A percentile compares a stretch with the other conserved stretches of the same genome.
These are phyloP conservation scores for Brassicogethes aeneus DNA, from an alignment of 2,888 invertebrate species.

Conservation along the genomic window DNA sequence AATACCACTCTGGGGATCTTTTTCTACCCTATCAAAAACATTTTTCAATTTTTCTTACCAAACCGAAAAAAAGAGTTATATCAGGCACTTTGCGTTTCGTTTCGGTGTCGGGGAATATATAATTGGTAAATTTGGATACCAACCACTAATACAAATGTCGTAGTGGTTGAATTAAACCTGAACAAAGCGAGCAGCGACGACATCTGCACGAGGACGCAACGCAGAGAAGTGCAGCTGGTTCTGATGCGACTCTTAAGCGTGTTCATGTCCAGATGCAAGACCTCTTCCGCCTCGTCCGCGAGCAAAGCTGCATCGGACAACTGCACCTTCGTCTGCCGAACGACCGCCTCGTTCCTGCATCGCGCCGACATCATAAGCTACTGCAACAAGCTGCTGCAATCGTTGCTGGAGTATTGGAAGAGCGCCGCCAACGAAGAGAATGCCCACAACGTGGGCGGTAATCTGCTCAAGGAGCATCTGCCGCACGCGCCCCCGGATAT, in stretches of 20 bases:
- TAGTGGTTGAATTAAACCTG: constrained; percentile 65
- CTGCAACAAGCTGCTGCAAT: constrained; percentile 61
- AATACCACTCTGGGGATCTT: no score
- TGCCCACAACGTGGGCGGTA: constrained; percentile 47
- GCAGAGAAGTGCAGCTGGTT: constrained; percentile 79
- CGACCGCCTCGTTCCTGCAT: constrained; percentile 60
- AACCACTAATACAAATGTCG: no score
- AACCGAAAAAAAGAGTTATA: no score
- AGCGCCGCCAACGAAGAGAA: constrained; percentile 23
- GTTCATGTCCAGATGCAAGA: constrained; percentile 67
- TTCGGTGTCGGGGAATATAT: no score
- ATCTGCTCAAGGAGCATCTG: constrained; percentile 72
- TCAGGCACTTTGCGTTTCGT: no score
- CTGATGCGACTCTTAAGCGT: constrained; percentile 81
- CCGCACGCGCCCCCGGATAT: constrained; percentile 83
- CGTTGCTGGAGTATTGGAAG: constrained; percentile 72
- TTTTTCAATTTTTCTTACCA: no score
- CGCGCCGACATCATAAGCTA: constrained; percentile 63
- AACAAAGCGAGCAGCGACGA: constrained; percentile 47
- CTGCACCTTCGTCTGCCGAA: constrained; percentile 54
- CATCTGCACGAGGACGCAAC: constrained; percentile 57
- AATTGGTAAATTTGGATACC: no score
- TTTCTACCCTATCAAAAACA: no score
- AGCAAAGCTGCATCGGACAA: constrained; percentile 35
- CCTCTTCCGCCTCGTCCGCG: constrained; percentile 33